These are phyloP conservation scores for Eutolmus rufibarbis DNA, from an alignment of 2,888 invertebrate genomes.

Conservation along the genomic window DNA sequence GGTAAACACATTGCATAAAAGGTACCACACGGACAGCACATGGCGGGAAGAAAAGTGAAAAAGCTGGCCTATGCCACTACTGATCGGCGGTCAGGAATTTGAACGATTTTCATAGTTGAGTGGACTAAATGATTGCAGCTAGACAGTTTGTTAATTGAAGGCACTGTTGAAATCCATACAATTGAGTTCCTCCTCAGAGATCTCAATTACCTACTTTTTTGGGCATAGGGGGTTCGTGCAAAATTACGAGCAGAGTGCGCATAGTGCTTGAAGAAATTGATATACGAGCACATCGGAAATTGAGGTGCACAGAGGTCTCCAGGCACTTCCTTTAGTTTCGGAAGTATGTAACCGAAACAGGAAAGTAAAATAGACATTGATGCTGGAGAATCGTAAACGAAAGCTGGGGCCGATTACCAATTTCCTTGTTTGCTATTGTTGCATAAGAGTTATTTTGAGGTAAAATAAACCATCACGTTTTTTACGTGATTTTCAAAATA, in stretches of 20 bases:
- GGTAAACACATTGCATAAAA: not conserved
- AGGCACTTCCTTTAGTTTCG: not conserved
- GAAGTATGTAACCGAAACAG: not conserved
- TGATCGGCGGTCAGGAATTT: not conserved
- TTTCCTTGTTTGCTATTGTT: not conserved
- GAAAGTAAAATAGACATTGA: not conserved
- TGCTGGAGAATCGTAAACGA: not conserved
- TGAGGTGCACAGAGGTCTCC: not conserved
- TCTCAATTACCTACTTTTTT: not conserved
- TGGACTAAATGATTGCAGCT: conserved; percentile 4
- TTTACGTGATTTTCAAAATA: not conserved
- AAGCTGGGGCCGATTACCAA: not conserved
- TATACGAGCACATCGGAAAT: not conserved
- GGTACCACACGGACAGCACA: not conserved
- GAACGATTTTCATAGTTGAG: conserved; percentile 7
- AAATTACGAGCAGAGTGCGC: not conserved
- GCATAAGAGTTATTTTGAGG: not conserved
- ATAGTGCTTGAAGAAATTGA: not conserved
- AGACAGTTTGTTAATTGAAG: not conserved
- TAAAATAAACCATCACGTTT: not conserved
- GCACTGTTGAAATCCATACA: not conserved
- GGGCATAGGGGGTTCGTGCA: not conserved
- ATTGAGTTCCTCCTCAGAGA: not conserved
- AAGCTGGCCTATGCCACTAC: not conserved
- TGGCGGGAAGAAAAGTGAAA: not conserved